These are phyloP conservation scores for Heteronetta atricapilla DNA, from an alignment of 2,113 vertebrate genomes.

Conservation along the genomic window DNA sequence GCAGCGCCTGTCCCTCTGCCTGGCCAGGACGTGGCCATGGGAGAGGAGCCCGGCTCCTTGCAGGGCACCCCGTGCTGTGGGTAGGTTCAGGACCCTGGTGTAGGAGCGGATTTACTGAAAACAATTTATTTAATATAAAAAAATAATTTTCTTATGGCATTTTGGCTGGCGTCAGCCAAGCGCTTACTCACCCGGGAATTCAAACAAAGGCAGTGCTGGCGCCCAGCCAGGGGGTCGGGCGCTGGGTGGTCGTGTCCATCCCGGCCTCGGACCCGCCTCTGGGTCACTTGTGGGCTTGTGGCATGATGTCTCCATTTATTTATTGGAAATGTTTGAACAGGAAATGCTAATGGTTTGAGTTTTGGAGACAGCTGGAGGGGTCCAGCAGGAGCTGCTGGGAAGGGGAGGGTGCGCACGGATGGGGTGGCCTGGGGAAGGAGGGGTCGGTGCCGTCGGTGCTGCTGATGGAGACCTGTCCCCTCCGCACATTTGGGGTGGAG, in stretches of 20 bases:
- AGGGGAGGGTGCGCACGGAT: neutral
- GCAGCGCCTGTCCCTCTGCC: neutral
- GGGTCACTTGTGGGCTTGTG: slow-evolving; percentile 71
- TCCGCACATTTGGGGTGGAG: neutral
- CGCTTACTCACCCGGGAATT: slow-evolving; percentile 82
- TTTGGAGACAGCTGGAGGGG: slow-evolving; percentile 76
- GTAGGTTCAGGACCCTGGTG: slow-evolving; percentile 52
- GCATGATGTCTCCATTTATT: slow-evolving; percentile 83
- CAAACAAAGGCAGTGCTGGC: slow-evolving; percentile 82
- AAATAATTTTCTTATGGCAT: slow-evolving; percentile 78
- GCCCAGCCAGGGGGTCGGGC: slow-evolving; percentile 73
- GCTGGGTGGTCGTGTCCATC: slow-evolving; percentile 82
- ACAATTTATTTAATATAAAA: slow-evolving; percentile 83
- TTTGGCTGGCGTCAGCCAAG: slow-evolving; percentile 78
- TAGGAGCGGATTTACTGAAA: slow-evolving; percentile 61
- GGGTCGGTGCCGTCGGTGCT: neutral
- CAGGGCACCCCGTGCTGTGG: neutral
- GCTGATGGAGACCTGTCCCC: neutral
- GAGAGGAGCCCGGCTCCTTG: slow-evolving; percentile 17
- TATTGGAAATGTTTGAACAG: slow-evolving; percentile 82
- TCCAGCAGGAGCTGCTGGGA: slow-evolving; percentile 39
- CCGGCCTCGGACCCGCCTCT: slow-evolving; percentile 64
- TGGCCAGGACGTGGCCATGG: neutral
- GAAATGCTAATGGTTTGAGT: slow-evolving; percentile 80
- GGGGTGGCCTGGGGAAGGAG: neutral